Evolutionary conservation across 2,888 invertebrate species (phyloP), one percentile per base, ranked within the genome.

Genomic region (Nipponacmea schrenckii): DNA sequence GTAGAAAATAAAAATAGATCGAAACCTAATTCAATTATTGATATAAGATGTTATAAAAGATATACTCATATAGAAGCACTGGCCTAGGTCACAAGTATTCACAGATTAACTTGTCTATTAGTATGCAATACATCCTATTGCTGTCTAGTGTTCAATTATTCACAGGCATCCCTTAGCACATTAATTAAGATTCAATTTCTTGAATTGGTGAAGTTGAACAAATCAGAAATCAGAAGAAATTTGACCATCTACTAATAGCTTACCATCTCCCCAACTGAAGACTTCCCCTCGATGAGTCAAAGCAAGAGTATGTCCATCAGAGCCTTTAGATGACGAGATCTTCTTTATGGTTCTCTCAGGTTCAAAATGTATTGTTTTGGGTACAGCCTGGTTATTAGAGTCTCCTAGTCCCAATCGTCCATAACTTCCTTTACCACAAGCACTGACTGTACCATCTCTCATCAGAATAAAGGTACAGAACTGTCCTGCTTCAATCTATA

Each of bases 261-360:
- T 91, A 69, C 92, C 92, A 86, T 92, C 92, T 63, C 92, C 92
- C 92, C 92, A 92, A 12, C 91, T 92, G 85, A 92, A 92, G n/a
- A 92, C 92, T 82, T 92, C 92, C 0, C 93, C 93, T 78, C 91
- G 91, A 81, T 91, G 91, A 0, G 92, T 91, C 71, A 93, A 81
- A 1, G 92, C 92, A 70, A 93, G 86, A 75, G 92, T 92, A 82
- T 93, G 93, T 0, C 92, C 92, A 85, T 92, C 92, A 0, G 92
- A 92, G 4, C 92, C 92, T 78, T 92, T 91, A 0, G 92, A 92
- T 0, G 92, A 92, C 1, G 92, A 91, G 66, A 93, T 85, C 79
- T 92, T 85, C 76, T 84, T 86, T 45, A 88, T 81, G 44, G 75
- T 75, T 31, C 79, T 73, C 46, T 89, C 89, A 26, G 90, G 89